Conservation (phyloP, 2,888 invertebrate genomes). For the Toxonevra muliebris region DNA sequence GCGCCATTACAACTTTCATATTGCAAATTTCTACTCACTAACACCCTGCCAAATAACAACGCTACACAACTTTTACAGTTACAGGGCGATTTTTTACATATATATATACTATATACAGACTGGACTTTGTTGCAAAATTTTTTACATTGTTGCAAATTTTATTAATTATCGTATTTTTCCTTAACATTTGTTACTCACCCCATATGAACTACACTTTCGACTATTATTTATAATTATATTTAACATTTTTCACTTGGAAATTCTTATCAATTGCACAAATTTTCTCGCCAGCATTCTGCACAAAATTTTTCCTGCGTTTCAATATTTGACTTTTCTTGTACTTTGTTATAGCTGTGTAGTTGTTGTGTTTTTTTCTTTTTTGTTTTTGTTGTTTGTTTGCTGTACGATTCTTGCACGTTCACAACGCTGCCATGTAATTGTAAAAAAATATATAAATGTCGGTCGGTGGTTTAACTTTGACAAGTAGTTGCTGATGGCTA, state of each 20-base stretch:
- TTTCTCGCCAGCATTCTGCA: not conserved
- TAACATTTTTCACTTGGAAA: not conserved
- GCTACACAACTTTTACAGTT: not conserved
- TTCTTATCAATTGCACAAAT: not conserved
- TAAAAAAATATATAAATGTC: no score
- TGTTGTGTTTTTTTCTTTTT: not conserved
- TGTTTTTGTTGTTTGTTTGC: not conserved
- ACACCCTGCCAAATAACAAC: not conserved
- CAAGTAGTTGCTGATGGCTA: no score
- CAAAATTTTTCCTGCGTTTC: not conserved
- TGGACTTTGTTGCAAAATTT: conserved; percentile 32
- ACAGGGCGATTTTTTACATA: conserved; percentile 4
- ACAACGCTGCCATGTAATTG: not conserved
- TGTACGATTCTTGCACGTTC: not conserved
- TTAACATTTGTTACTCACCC: not conserved
- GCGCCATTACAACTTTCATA: conserved; percentile 51
- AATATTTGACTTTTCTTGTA: not conserved
- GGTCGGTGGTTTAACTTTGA: no score
- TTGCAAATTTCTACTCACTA: not conserved
- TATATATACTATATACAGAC: conserved; percentile 30
- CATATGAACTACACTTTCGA: not conserved
- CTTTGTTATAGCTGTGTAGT: not conserved
- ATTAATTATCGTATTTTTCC: not conserved
- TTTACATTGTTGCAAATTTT: conserved; percentile 37
- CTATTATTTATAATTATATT: not conserved